A percentile compares a stretch with the other conserved stretches of the same genome.
phyloP scores from a whole-genome alignment of 2,888 invertebrate species.

The Miltochrista miniata region DNA sequence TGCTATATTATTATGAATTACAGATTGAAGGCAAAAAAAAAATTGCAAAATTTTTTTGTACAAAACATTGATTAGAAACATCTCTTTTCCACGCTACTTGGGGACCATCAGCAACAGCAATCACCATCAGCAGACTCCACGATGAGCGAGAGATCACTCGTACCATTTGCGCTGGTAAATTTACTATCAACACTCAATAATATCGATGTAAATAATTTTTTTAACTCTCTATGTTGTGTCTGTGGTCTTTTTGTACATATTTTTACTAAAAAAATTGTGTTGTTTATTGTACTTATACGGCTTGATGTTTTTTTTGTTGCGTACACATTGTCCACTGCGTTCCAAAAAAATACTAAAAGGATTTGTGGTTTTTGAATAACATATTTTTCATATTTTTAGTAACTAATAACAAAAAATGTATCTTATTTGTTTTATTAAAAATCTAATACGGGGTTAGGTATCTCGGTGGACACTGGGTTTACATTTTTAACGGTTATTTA shows the following conservation, averaged over 20 bases:
- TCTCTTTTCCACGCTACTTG: slow-evolving; percentile 62
- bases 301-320: slow-evolving; percentile 21
- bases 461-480: slow-evolving; percentile 35
- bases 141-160: slow-evolving; percentile 80
- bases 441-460: background rate
- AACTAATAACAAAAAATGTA: background rate
- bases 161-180: slow-evolving; percentile 82
- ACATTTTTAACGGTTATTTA: slow-evolving; percentile 20
- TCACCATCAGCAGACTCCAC: slow-evolving; percentile 81
- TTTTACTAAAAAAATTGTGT: slow-evolving; percentile 13
- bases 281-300: slow-evolving; percentile 16
- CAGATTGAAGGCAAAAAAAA: too few relatives aligned
- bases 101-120: slow-evolving; percentile 74
- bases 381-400: background rate
- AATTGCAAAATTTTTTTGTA: background rate
- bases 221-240: slow-evolving; percentile 40
- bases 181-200: slow-evolving; percentile 74
- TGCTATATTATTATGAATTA: too few relatives aligned
- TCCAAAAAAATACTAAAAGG: background rate
- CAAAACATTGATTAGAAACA: slow-evolving; percentile 17
- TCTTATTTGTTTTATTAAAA: too few relatives aligned
- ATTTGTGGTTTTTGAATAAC: background rate
- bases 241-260: slow-evolving; percentile 20
- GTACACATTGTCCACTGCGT: slow-evolving; percentile 30
- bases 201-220: slow-evolving; percentile 73